A percentile compares a stretch with the other conserved stretches of the same genome.
phyloP scores from a whole-genome alignment of 2,888 invertebrate species.

The Dolichomitus sp. region DNA sequence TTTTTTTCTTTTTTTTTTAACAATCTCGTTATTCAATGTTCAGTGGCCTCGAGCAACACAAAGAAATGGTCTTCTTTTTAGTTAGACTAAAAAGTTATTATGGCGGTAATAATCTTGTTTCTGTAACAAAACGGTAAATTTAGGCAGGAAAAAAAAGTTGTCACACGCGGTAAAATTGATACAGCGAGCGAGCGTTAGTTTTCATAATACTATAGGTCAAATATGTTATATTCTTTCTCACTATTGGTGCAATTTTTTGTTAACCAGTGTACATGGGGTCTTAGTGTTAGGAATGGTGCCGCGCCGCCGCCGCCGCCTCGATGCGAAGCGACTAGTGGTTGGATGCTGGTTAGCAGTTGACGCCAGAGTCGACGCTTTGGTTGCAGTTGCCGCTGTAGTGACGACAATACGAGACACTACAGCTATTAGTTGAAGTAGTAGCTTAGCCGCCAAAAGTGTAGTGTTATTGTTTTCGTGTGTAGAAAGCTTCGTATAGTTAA shows the following conservation, averaged over 20 bases:
- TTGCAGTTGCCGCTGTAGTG: conserved; percentile 38
- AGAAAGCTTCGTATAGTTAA: not conserved
- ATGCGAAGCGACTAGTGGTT: conserved; percentile 38
- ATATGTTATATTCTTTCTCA: too few relatives aligned
- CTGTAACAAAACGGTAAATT: too few relatives aligned
- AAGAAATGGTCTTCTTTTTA: too few relatives aligned
- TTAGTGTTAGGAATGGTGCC: not conserved
- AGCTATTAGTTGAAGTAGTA: conserved; percentile 23
- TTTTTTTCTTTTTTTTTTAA: too few relatives aligned
- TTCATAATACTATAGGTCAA: too few relatives aligned
- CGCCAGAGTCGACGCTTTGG: conserved; percentile 60
- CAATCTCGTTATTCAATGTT: too few relatives aligned
- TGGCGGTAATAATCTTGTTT: too few relatives aligned
- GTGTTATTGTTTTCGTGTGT: conserved; percentile 41
- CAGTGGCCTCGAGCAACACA: too few relatives aligned
- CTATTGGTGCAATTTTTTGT: not conserved
- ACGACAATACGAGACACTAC: conserved; percentile 36
- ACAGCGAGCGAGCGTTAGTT: too few relatives aligned
- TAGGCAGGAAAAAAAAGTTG: too few relatives aligned
- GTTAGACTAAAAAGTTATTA: too few relatives aligned
- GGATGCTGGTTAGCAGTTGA: conserved; percentile 52
- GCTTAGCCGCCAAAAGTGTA: conserved; percentile 47
- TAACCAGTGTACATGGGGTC: conserved; percentile 7
- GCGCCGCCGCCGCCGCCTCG: not conserved
- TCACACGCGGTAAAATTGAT: too few relatives aligned